Conservation (phyloP, 2,113 vertebrate genomes). For the Chionomys nivalis region DNA sequence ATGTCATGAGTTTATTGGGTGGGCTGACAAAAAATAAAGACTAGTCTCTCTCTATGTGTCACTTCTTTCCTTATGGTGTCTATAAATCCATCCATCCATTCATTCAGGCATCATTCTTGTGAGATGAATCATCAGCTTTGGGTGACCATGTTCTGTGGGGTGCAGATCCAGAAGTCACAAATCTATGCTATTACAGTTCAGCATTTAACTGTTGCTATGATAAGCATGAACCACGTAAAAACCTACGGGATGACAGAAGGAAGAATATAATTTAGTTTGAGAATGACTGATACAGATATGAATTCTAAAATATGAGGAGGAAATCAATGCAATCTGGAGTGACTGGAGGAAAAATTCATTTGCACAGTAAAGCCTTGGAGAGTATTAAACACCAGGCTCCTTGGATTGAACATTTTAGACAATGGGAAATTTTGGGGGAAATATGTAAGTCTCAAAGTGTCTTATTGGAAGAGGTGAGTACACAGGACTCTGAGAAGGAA, state of each 20-base stretch:
- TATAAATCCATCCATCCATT: background rate
- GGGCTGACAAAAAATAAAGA: background rate
- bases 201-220: background rate
- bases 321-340: conserved; percentile 1
- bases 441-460: background rate
- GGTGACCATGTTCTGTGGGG: background rate
- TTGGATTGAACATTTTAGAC: background rate
- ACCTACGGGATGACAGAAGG: background rate
- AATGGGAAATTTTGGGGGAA: background rate
- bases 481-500: background rate
- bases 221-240: background rate
- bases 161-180: background rate
- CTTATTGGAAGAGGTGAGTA: conserved; percentile 8
- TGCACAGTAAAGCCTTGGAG: background rate
- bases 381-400: background rate
- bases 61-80: background rate
- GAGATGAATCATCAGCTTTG: conserved; percentile 36
- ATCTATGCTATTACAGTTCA: background rate
- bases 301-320: conserved; percentile 7
- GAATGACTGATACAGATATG: conserved; percentile 6
- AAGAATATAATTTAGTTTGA: conserved; percentile 34
- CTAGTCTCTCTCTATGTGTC: background rate
- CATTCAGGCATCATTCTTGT: background rate
- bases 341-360: background rate
- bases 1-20: conserved; percentile 31